Evolutionary conservation across 2,113 vertebrate genomes (phyloP), one percentile per base, ranked within the genome.

Genomic region (Mellivora capensis): DNA sequence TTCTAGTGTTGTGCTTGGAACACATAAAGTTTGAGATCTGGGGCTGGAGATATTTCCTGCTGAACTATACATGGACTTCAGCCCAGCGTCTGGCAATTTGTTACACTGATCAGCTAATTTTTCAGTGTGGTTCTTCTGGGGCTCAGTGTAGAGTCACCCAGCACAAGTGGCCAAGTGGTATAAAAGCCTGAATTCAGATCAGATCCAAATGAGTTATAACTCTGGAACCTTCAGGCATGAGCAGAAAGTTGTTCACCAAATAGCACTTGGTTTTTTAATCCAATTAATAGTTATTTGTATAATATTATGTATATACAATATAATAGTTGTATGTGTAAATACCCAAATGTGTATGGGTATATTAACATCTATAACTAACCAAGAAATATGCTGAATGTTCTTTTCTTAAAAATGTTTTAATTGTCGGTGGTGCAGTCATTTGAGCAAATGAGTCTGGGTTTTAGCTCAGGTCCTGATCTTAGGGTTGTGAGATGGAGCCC

Each of bases 81-180:
- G 96, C 97, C 96, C 95, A 96, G 97, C 95, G 61, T 96, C 97
- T 98, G 97, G 98, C 98, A 98, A 98, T 99, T 98, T 98, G 97
- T 99, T 99, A 98, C 93, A 96, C 98, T 79, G 87, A 98, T 91
- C 98, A 98, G 98, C 98, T 99, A 97, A 98, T 99, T 99, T 99
- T 98, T 99, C 98, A 98, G 57, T 95, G 96, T 21, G 44, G 39
- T 97, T 98, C 98, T 98, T 98, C 86, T 98, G 97, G 88, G 99
- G 94, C 94, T 90, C 47, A 87, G 96, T 83, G 95, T 88, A 97
- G 97, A 98, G 82, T 95, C 96, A 92, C 90, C 69, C 39, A 62
- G 21, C 80, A 74, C 79, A 95, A 81, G 90, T 91, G 59, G 25
- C 62, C 47, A 61, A 49, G 42, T 4, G 37, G 15, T 74, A 61